Evolutionary conservation across 2,888 invertebrate genomes (phyloP).

Genomic region (Cheilosia soror): DNA sequence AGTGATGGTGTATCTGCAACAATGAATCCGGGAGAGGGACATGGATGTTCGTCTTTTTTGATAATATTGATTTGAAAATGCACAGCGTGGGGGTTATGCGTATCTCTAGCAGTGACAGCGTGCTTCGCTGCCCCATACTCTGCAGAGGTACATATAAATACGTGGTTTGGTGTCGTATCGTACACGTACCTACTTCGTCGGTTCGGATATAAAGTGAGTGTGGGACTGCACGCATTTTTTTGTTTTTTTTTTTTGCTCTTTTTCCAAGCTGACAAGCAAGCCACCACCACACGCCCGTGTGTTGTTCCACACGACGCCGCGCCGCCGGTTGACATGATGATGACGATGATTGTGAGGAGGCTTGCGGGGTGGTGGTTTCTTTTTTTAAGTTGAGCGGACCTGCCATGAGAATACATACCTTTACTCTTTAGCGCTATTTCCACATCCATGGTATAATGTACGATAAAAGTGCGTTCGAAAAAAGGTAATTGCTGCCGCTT

Average conservation of each 20-base stretch:
- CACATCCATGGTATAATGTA: constrained; percentile 7
- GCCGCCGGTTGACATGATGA: constrained; percentile 48
- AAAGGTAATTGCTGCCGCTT: constrained; percentile 51
- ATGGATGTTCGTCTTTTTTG: constrained; percentile 5
- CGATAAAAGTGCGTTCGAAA: constrained; percentile 52
- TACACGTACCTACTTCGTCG: too few relatives aligned
- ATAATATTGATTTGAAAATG: constrained; percentile 66
- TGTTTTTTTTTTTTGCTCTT: constrained; percentile 38
- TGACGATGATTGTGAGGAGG: constrained; percentile 43
- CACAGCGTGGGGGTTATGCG: constrained; percentile 61
- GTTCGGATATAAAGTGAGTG: constrained; percentile 23
- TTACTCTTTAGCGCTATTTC: constrained; percentile 19
- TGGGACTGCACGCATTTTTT: constrained; percentile 58
- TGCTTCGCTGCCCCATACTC: constrained; percentile 17
- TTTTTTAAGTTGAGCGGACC: constrained; percentile 14
- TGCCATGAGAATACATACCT: constrained; percentile 32
- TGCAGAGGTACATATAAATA: constrained; percentile 18
- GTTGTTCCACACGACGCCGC: constrained; percentile 30
- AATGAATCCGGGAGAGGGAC: constrained; percentile 42
- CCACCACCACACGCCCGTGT: constrained; percentile 14
- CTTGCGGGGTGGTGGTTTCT: constrained; percentile 40
- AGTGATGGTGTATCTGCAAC: constrained; percentile 33
- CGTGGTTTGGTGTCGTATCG: background rate
- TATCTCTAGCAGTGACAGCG: constrained; percentile 27
- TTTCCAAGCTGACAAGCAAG: constrained; percentile 23